Evolutionary conservation across 2,888 invertebrate species (phyloP).

Genomic region (Cheilosia soror): DNA sequence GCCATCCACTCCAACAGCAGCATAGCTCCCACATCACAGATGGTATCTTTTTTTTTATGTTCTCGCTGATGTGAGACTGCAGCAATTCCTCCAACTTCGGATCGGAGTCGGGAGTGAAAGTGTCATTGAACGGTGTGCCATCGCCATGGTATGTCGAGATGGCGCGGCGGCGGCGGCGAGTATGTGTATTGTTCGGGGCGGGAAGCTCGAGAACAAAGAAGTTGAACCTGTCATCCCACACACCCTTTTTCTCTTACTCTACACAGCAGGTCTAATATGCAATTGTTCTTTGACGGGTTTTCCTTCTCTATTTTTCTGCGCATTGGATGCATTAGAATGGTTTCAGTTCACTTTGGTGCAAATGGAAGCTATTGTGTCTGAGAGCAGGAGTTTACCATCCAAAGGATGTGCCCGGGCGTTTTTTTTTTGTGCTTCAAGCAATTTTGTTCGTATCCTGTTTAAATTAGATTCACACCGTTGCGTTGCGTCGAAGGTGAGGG

Average conservation of each 20-base stretch:
- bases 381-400: conserved; percentile 50
- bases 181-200: conserved; percentile 40
- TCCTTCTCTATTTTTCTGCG: conserved; percentile 8
- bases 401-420: conserved; percentile 35
- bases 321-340: conserved; percentile 64
- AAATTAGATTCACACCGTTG: conserved; percentile 72
- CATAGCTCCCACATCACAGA: conserved; percentile 64
- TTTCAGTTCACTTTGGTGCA: conserved; percentile 60
- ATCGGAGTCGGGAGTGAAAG: conserved; percentile 68
- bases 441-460: conserved; percentile 52
- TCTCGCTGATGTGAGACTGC: conserved; percentile 46
- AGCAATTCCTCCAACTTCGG: conserved; percentile 53
- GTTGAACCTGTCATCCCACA: conserved; percentile 75
- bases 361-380: conserved; percentile 67
- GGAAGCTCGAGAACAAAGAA: conserved; percentile 68
- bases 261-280: conserved; percentile 56
- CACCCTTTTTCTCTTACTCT: conserved; percentile 20
- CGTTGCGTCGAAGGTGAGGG: conserved; percentile 34
- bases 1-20: conserved; percentile 33
- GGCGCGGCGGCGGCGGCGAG: conserved; percentile 12
- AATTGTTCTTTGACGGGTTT: conserved; percentile 68
- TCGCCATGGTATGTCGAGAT: conserved; percentile 14
- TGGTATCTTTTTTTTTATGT: conserved; percentile 43
- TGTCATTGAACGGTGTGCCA: conserved; percentile 73
- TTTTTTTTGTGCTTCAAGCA: conserved; percentile 46